A percentile compares a stretch with the other conserved stretches of the same genome.
Conservation (phyloP, 2,113 vertebrate genomes). For the Psophia crepitans region DNA sequence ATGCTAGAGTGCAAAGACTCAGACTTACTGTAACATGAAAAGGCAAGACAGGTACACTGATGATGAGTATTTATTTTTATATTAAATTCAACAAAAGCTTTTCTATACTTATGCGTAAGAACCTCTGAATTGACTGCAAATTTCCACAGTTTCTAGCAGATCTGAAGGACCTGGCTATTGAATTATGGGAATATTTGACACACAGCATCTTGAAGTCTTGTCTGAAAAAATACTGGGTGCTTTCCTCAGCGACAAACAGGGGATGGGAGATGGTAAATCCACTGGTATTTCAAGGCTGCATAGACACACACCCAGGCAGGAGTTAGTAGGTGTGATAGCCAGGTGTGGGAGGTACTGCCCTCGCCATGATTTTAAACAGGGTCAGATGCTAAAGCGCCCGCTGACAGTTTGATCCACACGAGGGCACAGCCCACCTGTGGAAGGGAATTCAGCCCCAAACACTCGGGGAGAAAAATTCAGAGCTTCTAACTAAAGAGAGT, state of each 20-base stretch:
- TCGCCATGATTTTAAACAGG: neutral
- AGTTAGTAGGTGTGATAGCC: neutral
- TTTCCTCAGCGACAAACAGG: neutral
- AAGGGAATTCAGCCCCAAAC: neutral
- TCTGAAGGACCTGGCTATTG: neutral
- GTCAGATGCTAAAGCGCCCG: neutral
- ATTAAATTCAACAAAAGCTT: neutral
- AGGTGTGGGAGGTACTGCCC: neutral
- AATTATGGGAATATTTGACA: neutral
- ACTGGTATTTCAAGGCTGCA: neutral
- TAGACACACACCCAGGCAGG: neutral
- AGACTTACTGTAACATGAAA: neutral
- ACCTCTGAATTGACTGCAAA: neutral
- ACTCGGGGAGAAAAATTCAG: neutral
- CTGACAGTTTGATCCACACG: neutral
- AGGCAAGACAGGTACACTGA: neutral
- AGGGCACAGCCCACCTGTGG: neutral
- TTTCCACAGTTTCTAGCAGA: neutral
- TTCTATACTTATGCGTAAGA: neutral
- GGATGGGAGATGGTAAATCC: neutral
- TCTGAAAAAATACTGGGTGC: neutral
- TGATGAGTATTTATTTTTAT: neutral
- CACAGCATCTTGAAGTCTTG: neutral
- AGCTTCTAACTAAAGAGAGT: neutral
- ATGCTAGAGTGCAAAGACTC: neutral